Evolutionary conservation across 2,888 invertebrate genomes (phyloP), one percentile per base, ranked within the genome.

Genomic region (Chesias legatella): DNA sequence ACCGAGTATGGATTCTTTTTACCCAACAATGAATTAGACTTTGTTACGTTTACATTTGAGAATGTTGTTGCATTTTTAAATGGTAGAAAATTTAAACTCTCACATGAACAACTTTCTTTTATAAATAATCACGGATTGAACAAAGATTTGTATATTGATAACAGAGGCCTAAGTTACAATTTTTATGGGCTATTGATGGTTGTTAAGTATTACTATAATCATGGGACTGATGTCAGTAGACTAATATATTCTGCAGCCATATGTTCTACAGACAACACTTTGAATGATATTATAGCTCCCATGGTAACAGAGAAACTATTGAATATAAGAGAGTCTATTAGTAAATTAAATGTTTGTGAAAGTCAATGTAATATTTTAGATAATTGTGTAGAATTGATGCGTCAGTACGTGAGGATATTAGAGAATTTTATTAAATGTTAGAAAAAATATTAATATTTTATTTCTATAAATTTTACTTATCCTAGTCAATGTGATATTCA

Each of bases 1-100:
- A 85, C 93, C 0, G 95, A 98, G 62, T 98, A 98, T 84, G 98
- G 98, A 0, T 98, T 98, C 74, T 92, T 91, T 58, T 73, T 94
- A 46, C 89, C 91, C 0, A 65, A 79, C 4, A 96, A 95, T 85
- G 85, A 89, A 21, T 81, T 94, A 56, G 94, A 95, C 73, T 90
- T 79, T 67, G 89, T 94, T 33, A 77, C 88, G 34, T 90, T 95
- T 59, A 68, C 79, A 21, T 85, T 92, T 60, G 77, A 83, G 24
- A 89, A 90, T 58, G 70, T 94, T 23, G 68, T 86, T 49, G 51
- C 66, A 25, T 88, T 85, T 53, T 62, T 90, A 22, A 68, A 59
- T 40, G 51, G 59, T n/a, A 73, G 58, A 30, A 62, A 63, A n/a
- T 67, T 75, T 0, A 76, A 68, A 33, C 67, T 90, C 44, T 90